Percentiles rank a stretch among this genome's conserved stretches.
Evolutionary conservation across 2,888 invertebrate genomes (phyloP).

Genomic region (Patella pellucida): DNA sequence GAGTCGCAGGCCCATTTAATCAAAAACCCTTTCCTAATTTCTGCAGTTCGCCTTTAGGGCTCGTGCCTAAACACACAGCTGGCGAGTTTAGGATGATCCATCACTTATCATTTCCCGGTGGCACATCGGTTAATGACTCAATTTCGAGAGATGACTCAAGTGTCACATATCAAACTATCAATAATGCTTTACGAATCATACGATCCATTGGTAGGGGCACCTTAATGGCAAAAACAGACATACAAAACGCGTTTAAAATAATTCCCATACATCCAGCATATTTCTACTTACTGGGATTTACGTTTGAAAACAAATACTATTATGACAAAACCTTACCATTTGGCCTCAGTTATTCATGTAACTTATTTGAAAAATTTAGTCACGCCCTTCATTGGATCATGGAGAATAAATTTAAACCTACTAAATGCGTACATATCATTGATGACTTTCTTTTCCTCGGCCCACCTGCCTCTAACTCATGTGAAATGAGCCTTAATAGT

Average conservation of each 20-base stretch:
- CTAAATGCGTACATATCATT: background rate
- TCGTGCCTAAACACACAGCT: background rate
- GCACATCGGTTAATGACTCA: slow-evolving; percentile 14
- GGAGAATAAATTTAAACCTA: background rate
- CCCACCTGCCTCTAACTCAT: background rate
- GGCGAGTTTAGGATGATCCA: slow-evolving; percentile 23
- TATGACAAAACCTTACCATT: slow-evolving; percentile 15
- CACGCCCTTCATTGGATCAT: slow-evolving; percentile 15
- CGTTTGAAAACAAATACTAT: background rate
- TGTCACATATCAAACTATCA: background rate
- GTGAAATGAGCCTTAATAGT: background rate
- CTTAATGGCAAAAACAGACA: no score
- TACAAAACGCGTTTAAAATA: no score
- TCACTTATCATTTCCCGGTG: slow-evolving; percentile 19
- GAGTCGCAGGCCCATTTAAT: background rate
- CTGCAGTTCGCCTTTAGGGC: background rate
- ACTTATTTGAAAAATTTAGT: slow-evolving; percentile 10
- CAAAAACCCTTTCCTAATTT: background rate
- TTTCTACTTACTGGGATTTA: slow-evolving; percentile 9
- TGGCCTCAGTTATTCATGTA: slow-evolving; percentile 12
- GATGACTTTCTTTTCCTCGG: background rate
- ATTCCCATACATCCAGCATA: slow-evolving; percentile 19
- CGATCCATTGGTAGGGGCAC: no score
- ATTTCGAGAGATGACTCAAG: background rate
- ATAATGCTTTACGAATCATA: background rate